phyloP scores from a whole-genome alignment of 2,797 vertebrate species.

The Lacerta viridis region DNA sequence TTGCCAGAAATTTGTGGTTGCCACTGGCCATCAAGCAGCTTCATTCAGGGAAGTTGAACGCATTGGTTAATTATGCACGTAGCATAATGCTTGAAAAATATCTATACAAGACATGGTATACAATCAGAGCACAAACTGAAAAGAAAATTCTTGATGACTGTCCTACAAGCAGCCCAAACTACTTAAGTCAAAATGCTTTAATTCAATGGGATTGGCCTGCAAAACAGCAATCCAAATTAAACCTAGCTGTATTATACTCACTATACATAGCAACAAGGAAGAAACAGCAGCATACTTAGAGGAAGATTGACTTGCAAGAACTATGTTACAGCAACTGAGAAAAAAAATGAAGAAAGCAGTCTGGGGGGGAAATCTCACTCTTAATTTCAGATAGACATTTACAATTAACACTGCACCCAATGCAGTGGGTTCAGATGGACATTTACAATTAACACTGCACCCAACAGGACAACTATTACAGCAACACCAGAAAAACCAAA shows the following conservation, averaged over 20 bases:
- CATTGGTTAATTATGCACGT: background rate
- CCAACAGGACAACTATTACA: background rate
- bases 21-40: background rate
- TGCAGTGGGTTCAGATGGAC: too few relatives aligned
- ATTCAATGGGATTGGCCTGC: background rate
- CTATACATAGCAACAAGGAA: fast-evolving
- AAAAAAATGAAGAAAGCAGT: conserved; percentile 4
- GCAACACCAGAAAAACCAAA: background rate
- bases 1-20: background rate
- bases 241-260: conserved; percentile 31
- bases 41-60: background rate
- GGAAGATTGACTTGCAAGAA: background rate
- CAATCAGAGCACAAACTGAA: conserved; percentile 3
- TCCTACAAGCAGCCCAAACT: background rate
- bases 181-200: conserved; percentile 8
- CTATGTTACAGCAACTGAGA: background rate
- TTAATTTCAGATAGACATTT: conserved; percentile 15
- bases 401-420: too few relatives aligned
- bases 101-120: background rate
- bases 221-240: conserved; percentile 24
- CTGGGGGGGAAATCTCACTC: background rate
- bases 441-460: background rate
- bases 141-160: background rate
- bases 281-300: background rate
- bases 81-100: background rate